phyloP scores from a whole-genome alignment of 2,797 vertebrate genomes.

The Somateria mollissima region DNA sequence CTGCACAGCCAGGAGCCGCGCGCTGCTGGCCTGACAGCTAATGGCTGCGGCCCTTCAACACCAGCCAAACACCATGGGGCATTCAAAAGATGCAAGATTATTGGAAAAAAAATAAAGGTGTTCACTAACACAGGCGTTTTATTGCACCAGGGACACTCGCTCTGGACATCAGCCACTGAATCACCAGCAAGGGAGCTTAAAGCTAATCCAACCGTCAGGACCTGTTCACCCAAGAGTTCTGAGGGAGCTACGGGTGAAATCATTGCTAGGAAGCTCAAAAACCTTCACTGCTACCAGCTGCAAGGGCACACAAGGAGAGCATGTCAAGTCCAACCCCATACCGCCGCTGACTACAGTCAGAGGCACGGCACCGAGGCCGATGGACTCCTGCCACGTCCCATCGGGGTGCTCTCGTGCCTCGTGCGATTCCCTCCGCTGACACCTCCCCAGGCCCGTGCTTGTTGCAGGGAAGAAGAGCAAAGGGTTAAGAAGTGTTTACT shows the following conservation, averaged over 20 bases:
- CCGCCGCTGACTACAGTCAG: neutral
- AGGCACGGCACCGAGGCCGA: accelerated
- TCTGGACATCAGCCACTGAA: neutral
- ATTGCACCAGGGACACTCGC: neutral
- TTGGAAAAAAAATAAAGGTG: neutral
- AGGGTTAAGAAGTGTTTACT: neutral
- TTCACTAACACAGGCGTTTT: neutral
- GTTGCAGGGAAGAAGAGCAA: neutral
- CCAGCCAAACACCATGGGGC: accelerated
- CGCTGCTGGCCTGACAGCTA: neutral
- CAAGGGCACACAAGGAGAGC: neutral
- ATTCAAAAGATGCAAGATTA: neutral
- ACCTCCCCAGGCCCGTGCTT: neutral
- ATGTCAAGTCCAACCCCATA: accelerated
- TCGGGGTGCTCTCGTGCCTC: accelerated
- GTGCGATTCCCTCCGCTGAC: neutral
- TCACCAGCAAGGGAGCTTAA: neutral
- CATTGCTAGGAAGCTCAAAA: neutral
- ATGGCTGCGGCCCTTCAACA: neutral
- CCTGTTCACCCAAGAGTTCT: neutral
- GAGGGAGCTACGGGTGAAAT: accelerated
- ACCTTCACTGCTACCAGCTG: neutral
- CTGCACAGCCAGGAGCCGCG: too few species aligned
- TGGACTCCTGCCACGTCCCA: neutral
- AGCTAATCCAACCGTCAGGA: neutral